Evolutionary conservation across 2,888 invertebrate species (phyloP).

Genomic region (Pelosia muscerda): DNA sequence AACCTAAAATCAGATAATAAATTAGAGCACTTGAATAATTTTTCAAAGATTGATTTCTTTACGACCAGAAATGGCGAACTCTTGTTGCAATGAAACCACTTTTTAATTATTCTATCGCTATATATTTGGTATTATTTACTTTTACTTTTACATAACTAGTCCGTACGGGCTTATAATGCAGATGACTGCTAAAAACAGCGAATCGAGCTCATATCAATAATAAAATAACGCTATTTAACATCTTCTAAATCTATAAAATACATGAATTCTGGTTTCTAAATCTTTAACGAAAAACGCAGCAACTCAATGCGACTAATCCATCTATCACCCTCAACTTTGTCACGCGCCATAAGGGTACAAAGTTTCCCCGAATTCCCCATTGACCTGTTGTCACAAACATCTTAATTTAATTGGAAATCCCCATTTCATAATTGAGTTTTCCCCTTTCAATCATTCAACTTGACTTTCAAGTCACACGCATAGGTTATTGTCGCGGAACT

Average conservation of each 20-base stretch:
- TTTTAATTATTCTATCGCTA: no score
- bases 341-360: constrained; percentile 25
- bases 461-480: constrained; percentile 21
- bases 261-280: neutral
- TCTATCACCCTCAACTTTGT: constrained; percentile 15
- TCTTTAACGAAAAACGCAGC: neutral
- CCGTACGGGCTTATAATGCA: no score
- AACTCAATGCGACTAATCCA: constrained; percentile 5
- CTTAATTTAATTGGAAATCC: constrained; percentile 69
- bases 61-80: no score
- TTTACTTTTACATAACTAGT: no score
- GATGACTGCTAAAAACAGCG: no score
- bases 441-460: constrained; percentile 52
- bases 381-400: constrained; percentile 60
- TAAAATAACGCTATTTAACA: neutral
- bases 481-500: constrained; percentile 3
- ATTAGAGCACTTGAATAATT: no score
- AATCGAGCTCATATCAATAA: no score
- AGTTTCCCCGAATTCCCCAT: constrained; percentile 32
- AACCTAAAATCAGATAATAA: no score
- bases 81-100: no score
- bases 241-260: neutral
- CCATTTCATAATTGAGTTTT: constrained; percentile 73
- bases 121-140: no score
- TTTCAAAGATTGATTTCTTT: no score